phyloP scores from a whole-genome alignment of 2,113 vertebrate species.

The Grallaria varia region DNA sequence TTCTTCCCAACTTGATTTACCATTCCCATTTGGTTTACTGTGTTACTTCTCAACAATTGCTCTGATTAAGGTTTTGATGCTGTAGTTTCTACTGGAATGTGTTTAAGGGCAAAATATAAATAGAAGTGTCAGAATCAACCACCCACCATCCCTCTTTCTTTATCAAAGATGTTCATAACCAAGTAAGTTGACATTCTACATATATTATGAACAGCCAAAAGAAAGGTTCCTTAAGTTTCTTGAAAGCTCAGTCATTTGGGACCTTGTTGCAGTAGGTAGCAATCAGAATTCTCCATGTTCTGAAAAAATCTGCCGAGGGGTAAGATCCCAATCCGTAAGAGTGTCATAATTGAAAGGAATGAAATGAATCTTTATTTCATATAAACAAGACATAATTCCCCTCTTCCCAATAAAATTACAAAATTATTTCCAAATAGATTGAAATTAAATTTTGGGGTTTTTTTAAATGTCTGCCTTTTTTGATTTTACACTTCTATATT shows the following conservation, averaged over 20 bases:
- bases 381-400: background rate
- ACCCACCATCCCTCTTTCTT: background rate
- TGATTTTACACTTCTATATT: background rate
- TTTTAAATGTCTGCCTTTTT: background rate
- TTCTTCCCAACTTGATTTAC: background rate
- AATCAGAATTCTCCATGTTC: background rate
- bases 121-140: background rate
- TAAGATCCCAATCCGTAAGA: background rate
- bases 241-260: background rate
- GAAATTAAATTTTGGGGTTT: background rate
- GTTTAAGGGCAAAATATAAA: background rate
- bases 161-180: background rate
- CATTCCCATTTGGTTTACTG: background rate
- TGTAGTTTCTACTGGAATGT: background rate
- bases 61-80: background rate
- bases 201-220: background rate
- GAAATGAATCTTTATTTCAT: background rate
- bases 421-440: background rate
- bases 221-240: background rate
- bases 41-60: background rate
- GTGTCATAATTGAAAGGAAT: background rate
- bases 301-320: background rate
- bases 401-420: rapidly evolving
- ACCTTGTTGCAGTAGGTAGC: background rate
- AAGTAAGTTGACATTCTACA: background rate